A percentile compares a stretch with the other conserved stretches of the same genome.
Evolutionary conservation across 2,113 vertebrate species (phyloP).

Genomic region (Lynx canadensis): DNA sequence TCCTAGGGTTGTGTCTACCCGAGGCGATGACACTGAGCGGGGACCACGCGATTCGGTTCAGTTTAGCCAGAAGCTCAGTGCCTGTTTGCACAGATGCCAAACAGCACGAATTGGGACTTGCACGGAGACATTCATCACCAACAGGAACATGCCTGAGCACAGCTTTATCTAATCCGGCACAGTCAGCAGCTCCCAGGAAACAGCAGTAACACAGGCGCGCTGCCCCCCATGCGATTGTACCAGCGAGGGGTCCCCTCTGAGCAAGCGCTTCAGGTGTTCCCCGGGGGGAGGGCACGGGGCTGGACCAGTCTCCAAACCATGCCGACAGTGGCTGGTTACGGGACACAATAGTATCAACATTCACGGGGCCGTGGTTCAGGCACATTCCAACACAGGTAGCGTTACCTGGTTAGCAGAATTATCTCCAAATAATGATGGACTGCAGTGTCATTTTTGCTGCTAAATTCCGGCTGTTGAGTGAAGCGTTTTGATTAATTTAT

Average conservation of each 20-base stretch:
- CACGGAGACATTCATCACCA: background rate
- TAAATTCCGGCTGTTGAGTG: background rate
- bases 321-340: background rate
- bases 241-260: background rate
- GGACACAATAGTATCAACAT: no score
- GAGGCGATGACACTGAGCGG: background rate
- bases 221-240: rapidly evolving
- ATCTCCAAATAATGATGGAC: background rate
- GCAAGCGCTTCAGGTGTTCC: background rate
- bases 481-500: background rate
- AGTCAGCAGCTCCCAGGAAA: background rate
- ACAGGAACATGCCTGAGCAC: background rate
- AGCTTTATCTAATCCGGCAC: background rate
- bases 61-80: background rate
- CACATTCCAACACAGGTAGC: background rate
- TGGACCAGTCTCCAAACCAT: background rate
- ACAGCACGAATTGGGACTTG: conserved; percentile 42
- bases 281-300: no score
- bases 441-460: background rate
- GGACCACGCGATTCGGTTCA: background rate
- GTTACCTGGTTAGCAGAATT: background rate
- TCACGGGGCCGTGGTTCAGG: rapidly evolving
- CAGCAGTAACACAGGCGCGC: background rate
- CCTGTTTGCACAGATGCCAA: conserved; percentile 34
- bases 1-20: background rate